Base-by-base conservation (phyloP, 2,797 vertebrate genomes). In the Poeciliopsis gracilis region DNA sequence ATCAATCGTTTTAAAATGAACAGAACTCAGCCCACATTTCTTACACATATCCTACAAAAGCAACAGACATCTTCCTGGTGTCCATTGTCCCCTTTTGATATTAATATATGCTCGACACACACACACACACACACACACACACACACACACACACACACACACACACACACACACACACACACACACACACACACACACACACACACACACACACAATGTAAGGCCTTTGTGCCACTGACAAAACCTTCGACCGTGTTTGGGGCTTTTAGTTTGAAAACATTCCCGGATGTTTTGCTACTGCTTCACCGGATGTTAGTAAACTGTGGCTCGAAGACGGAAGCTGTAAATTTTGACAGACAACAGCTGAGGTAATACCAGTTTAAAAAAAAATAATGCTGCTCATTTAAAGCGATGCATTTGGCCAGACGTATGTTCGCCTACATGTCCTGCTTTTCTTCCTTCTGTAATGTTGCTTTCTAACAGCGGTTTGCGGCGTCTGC, bases 301-400 rank as follows among this genome's bases (percentile, higher is more conserved):
- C 36, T n/a, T 57, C 2, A 2, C 0, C 46, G n/a, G 9, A 0
- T 49, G 36, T 63, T 55, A 36, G 15, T 30, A 59, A 82, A 41
- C 76, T 75, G 4, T 49, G 49, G 5, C 75, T 20, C 4, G 43
- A 81, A 84, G 72, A 71, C 90, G 91, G 90, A 92, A 92, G 85
- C 88, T 82, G 69, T 53, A 23, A 41, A 38, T 78, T 51, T 72
- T 89, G 84, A 84, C 90, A 87, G 86, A 47, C 77, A 75, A 20
- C 82, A 67, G 38, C 53, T 3, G 38, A 88, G 84, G 61, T 86
- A 89, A 89, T 0, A n/a, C 38, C 9, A 72, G 12, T 46, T 73
- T 41, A 1, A 8, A 1, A 4, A 0, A 1, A 71, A 25, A 76
- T 23, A 23, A 75, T 30, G 13, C 0, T 0, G 13, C 0, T 36